Evolutionary conservation across 2,113 vertebrate species (phyloP), one percentile per base, ranked within the genome.

Genomic region (Caracal caracal): DNA sequence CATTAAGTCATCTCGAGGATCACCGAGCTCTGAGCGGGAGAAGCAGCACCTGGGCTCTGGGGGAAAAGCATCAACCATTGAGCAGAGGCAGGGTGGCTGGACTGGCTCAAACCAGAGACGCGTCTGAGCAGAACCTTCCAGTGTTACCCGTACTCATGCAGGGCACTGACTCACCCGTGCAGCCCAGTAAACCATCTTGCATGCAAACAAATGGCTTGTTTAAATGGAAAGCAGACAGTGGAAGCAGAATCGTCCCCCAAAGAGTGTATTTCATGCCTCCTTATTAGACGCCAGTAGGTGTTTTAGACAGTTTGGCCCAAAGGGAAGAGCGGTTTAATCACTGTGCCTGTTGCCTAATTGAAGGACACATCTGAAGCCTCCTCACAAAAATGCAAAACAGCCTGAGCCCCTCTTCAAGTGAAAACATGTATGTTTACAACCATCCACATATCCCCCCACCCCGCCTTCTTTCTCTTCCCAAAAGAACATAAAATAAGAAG

Each of bases 181-280:
- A 66, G 59, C 85, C 79, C 71, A 80, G 70, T 49, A 43, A 93
- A 86, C 81, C 78, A 68, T 94, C 71, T 63, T 75, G 78, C 78
- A 68, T 51, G 83, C 68, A 97, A 94, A 88, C 88, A 95, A 94
- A 88, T 2, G 91, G 82, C 40, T 91, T 97, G 97, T 97, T 95
- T 97, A 96, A 96, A 94, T 95, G 96, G 94, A 88, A 96, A 98
- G 91, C 95, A 97, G 97, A 89, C 86, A 68, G 73, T 40, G 19
- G 71, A 78, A 94, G 92, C 37, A 82, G 93, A 88, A 28, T 5
- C 24, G 71, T 88, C 85, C 95, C 35, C 94, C 26, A 33, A 93
- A 88, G 47, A 91, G 82, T n/a, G 40, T 71, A 95, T 85, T 94
- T 88, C 61, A 15, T 51, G 88, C 22, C 85, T 95, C 81, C 89